A percentile compares a stretch with the other conserved stretches of the same genome.
Evolutionary conservation across 2,888 invertebrate species (phyloP).

Genomic region (Strigamia transsilvanica): DNA sequence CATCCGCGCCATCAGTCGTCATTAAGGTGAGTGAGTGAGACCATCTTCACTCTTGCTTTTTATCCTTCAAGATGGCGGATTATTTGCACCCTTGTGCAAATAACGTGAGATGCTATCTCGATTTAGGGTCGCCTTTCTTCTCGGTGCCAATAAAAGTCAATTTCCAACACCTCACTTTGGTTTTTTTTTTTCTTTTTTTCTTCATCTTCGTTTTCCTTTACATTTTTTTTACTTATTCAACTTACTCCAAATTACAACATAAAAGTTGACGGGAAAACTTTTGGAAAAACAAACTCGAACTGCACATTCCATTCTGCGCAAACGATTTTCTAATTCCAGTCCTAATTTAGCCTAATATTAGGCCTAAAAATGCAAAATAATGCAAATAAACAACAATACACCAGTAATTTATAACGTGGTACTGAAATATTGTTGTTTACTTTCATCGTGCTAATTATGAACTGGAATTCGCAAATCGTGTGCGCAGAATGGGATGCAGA

Average conservation of each 20-base stretch:
- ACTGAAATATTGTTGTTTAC: no score
- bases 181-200: no score
- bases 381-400: no score
- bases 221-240: not conserved
- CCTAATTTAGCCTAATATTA: no score
- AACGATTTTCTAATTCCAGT: no score
- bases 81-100: conserved; percentile 34
- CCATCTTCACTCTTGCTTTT: conserved; percentile 23
- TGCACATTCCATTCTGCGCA: no score
- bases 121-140: conserved; percentile 25
- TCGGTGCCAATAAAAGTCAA: conserved; percentile 16
- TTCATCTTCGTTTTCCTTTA: not conserved
- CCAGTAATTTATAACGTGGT: no score
- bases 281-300: not conserved
- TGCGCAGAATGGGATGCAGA: no score
- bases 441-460: no score
- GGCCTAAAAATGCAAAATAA: no score
- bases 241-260: not conserved
- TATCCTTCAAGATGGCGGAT: conserved; percentile 38
- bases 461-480: no score
- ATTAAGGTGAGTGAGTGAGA: conserved; percentile 48
- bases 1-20: conserved; percentile 39
- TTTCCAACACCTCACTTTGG: not conserved
- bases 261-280: not conserved
- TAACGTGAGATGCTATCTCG: conserved; percentile 34